phyloP scores from a whole-genome alignment of 37 sponge, comb jelly and placozoan species.

The Crambe crambe region DNA sequence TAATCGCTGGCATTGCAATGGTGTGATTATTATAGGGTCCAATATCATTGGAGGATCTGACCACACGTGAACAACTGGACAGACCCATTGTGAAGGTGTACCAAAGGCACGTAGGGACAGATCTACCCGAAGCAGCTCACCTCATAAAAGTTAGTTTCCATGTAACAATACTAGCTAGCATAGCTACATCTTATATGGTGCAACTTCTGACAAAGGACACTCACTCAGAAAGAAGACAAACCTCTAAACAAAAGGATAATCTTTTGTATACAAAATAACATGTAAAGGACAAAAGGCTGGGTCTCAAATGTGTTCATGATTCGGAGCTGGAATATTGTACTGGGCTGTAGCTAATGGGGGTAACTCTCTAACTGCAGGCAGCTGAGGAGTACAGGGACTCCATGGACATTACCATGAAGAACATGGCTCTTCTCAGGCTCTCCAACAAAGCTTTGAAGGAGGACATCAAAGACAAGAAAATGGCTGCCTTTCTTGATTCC shows the following conservation, averaged over 20 bases:
- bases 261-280: no score
- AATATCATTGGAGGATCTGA: conserved; percentile 44
- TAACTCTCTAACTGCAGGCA: conserved; percentile 40
- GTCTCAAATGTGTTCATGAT: no score
- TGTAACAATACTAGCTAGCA: no score
- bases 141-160: conserved; percentile 24
- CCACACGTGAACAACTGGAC: conserved; percentile 74
- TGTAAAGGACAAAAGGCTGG: no score
- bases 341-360: no score
- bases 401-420: conserved; percentile 58
- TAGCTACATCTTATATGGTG: no score
- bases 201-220: no score
- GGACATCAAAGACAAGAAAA: conserved; percentile 73
- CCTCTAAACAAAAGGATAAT: no score
- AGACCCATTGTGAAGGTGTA: conserved; percentile 66
- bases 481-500: conserved; percentile 56
- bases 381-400: conserved; percentile 38
- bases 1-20: no score
- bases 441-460: conserved; percentile 47
- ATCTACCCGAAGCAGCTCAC: conserved; percentile 78
- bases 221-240: no score
- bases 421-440: conserved; percentile 64
- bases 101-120: conserved; percentile 79
- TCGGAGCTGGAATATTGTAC: no score
- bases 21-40: conserved; percentile 62